These are phyloP conservation scores for Tenthredo livida DNA, from an alignment of 2,888 invertebrate species.

Conservation along the genomic window DNA sequence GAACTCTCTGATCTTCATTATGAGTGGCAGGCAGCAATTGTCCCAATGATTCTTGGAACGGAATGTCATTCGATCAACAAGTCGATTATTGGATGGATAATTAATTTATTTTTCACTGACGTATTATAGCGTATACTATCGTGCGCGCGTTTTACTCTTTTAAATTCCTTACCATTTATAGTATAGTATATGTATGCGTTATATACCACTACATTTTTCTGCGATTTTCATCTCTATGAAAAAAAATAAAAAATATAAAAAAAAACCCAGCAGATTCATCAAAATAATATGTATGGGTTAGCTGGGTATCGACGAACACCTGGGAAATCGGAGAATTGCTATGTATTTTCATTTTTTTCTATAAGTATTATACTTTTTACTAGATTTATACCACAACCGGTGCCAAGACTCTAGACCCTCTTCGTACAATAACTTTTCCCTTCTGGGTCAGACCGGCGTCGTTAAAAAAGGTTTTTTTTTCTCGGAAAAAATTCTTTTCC, in stretches of 20 bases:
- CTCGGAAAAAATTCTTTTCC: not conserved
- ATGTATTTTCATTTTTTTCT: not conserved
- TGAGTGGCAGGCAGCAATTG: slow-evolving; percentile 50
- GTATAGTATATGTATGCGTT: not conserved
- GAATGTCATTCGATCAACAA: slow-evolving; percentile 51
- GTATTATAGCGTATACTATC: not conserved
- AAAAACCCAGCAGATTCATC: not conserved
- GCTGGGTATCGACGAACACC: not conserved
- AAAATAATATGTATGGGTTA: not conserved
- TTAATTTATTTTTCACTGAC: slow-evolving; percentile 42
- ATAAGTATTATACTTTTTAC: not conserved
- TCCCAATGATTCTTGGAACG: slow-evolving; percentile 46
- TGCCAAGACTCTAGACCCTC: not conserved
- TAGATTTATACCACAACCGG: not conserved
- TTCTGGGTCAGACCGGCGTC: not conserved
- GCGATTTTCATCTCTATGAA: not conserved
- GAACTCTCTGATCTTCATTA: slow-evolving; percentile 46
- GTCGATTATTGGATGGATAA: slow-evolving; percentile 47
- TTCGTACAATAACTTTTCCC: slow-evolving; percentile 27
- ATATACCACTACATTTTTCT: too few species aligned
- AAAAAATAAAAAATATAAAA: too few species aligned
- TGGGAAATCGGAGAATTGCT: not conserved
- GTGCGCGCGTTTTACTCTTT: not conserved
- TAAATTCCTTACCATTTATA: not conserved
- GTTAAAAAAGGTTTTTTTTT: slow-evolving; percentile 20